A percentile compares a stretch with the other conserved stretches of the same genome.
phyloP scores from a whole-genome alignment of 2,888 invertebrate species.

The Troides oblongomaculatus region DNA sequence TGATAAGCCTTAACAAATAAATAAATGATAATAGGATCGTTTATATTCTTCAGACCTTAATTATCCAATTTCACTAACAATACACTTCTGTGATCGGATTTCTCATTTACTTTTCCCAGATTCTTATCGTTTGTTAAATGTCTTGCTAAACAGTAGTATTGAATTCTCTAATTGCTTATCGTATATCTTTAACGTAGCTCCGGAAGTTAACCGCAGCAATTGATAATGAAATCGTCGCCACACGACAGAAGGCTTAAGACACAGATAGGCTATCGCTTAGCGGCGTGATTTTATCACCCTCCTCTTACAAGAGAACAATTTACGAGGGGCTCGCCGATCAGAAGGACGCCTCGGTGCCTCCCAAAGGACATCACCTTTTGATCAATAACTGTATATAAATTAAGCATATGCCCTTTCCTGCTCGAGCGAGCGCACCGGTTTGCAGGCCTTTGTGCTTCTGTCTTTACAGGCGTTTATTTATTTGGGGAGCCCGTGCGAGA shows the following conservation, averaged over 20 bases:
- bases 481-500: constrained; percentile 44
- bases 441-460: constrained; percentile 59
- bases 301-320: constrained; percentile 67
- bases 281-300: constrained; percentile 72
- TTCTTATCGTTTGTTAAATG: too few species aligned
- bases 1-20: too few species aligned
- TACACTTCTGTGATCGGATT: too few species aligned
- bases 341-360: constrained; percentile 66
- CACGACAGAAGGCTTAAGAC: constrained; percentile 52
- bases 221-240: constrained; percentile 55
- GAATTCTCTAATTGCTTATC: too few species aligned
- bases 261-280: constrained; percentile 48
- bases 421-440: constrained; percentile 64
- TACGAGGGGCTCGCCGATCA: constrained; percentile 58
- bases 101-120: too few species aligned
- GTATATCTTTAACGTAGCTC: too few species aligned
- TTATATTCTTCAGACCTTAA: too few species aligned
- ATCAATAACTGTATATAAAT: constrained; percentile 80
- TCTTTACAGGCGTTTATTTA: constrained; percentile 44
- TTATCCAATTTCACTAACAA: too few species aligned
- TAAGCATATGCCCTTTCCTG: constrained; percentile 77
- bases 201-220: constrained; percentile 27
- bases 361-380: constrained; percentile 78
- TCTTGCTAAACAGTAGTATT: too few species aligned
- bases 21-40: too few species aligned